Evolutionary conservation across 2,113 vertebrate species (phyloP).

Genomic region (Gavia stellata): DNA sequence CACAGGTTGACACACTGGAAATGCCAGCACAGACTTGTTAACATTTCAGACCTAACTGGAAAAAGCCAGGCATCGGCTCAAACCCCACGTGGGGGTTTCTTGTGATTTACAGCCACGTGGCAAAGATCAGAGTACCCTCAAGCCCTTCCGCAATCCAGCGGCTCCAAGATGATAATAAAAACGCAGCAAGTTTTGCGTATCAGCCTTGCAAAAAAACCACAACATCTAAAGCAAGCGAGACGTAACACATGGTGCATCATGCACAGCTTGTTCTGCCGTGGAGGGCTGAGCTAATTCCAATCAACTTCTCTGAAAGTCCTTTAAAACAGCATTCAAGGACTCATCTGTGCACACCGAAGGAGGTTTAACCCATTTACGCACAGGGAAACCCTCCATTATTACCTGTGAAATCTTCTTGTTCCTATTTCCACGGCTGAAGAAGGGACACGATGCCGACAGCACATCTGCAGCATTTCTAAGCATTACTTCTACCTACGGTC

Average conservation of each 20-base stretch:
- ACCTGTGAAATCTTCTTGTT: not conserved
- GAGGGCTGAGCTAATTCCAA: not conserved
- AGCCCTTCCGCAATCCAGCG: rapidly evolving
- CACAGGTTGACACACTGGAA: not conserved
- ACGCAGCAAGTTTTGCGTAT: not conserved
- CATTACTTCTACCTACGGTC: not conserved
- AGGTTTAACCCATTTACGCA: not conserved
- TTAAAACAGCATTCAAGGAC: not conserved
- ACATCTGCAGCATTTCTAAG: not conserved
- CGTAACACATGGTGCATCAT: rapidly evolving
- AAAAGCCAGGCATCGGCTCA: not conserved
- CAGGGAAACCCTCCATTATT: not conserved
- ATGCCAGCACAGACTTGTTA: not conserved
- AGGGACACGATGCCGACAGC: rapidly evolving
- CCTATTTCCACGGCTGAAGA: not conserved
- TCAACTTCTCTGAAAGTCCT: not conserved
- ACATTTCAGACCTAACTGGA: not conserved
- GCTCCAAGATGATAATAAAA: not conserved
- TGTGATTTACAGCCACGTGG: not conserved
- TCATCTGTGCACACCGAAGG: not conserved
- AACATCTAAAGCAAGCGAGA: not conserved
- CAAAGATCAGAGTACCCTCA: not conserved
- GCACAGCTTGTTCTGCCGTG: not conserved
- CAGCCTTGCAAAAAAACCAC: not conserved
- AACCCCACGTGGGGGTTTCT: not conserved